These are phyloP conservation scores for Ptychadena robeensis DNA, from an alignment of 2,797 vertebrate genomes.

Conservation along the genomic window DNA sequence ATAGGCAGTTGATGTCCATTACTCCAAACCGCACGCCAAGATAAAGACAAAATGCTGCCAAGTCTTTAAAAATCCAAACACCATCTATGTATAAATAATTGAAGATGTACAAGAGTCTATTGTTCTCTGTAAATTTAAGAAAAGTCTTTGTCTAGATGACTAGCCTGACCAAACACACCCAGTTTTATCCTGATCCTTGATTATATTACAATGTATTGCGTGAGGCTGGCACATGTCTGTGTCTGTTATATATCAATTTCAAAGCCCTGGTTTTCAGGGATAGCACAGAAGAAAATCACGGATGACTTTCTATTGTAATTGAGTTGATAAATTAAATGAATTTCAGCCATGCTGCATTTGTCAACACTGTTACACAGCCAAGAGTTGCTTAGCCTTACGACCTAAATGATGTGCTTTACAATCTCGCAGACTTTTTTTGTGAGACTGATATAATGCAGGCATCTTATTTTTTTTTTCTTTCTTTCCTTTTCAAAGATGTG, in stretches of 20 bases:
- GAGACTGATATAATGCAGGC: conserved; percentile 44
- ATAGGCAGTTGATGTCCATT: neutral
- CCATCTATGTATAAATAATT: neutral
- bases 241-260: conserved; percentile 33
- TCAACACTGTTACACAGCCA: conserved; percentile 29
- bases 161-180: neutral
- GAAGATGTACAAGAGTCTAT: neutral
- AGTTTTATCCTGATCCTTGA: conserved; percentile 18
- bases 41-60: neutral
- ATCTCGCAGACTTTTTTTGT: neutral
- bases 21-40: neutral
- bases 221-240: conserved; percentile 2
- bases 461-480: neutral
- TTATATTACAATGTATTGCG: conserved; percentile 12
- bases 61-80: neutral
- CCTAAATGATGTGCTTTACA: conserved; percentile 27
- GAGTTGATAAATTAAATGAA: conserved; percentile 30
- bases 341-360: conserved; percentile 34
- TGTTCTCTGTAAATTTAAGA: neutral
- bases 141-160: conserved; percentile 5
- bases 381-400: conserved; percentile 8
- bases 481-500: neutral
- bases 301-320: conserved; percentile 36
- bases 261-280: conserved; percentile 9
- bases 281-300: conserved; percentile 7